phyloP scores from a whole-genome alignment of 2,888 invertebrate genomes.

The Hyalella azteca region DNA sequence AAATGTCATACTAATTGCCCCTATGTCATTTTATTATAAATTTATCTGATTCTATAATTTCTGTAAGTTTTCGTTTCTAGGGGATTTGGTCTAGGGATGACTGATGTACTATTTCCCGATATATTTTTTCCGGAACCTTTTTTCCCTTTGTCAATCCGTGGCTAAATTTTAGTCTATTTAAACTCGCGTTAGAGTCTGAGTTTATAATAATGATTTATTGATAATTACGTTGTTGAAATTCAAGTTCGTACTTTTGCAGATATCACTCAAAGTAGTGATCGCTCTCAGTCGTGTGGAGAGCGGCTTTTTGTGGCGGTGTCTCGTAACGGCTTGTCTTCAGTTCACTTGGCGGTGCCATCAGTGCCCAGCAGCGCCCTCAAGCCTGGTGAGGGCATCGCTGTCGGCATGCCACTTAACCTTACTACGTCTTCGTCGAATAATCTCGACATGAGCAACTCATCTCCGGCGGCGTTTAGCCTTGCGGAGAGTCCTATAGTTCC shows the following conservation, averaged over 20 bases:
- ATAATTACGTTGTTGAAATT: too few species aligned
- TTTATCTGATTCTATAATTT: too few species aligned
- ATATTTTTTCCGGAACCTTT: too few species aligned
- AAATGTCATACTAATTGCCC: too few species aligned
- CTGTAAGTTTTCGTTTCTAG: too few species aligned
- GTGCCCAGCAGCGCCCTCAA: slow-evolving; percentile 26
- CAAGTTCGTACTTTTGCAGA: neutral
- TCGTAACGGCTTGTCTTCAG: slow-evolving; percentile 53
- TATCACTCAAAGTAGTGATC: neutral
- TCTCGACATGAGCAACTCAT: neutral
- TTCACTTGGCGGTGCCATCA: slow-evolving; percentile 52
- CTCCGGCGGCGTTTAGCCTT: neutral
- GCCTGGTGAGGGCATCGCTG: neutral
- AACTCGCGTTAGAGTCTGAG: too few species aligned
- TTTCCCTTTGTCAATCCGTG: too few species aligned
- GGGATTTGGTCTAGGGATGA: too few species aligned
- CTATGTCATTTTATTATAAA: too few species aligned
- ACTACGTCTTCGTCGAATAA: neutral
- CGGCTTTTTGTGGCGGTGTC: slow-evolving; percentile 45
- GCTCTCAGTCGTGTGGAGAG: neutral
- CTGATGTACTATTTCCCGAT: too few species aligned
- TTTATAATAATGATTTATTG: too few species aligned
- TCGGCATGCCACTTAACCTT: neutral
- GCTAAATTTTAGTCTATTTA: too few species aligned
- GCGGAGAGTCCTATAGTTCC: neutral